Base-by-base conservation (phyloP, 1,140 invertebrate genomes). In the Drosophila guanche region DNA sequence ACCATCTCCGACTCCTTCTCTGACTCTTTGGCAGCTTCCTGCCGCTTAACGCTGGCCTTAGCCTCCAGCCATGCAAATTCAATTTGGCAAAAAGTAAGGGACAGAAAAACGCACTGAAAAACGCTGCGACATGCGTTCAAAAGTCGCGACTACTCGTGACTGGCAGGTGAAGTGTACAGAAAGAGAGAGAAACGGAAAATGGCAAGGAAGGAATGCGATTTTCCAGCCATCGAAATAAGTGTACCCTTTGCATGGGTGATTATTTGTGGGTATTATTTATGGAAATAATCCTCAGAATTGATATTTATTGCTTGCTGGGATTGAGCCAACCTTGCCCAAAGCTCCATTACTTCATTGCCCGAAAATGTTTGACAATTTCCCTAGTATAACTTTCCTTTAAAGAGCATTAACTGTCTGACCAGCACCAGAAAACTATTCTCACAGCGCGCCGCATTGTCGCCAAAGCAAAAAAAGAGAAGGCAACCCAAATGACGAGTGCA, bases 1-100 rank as follows among this genome's bases (percentile, higher is more conserved):
- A 41, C 40, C 48, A 45, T n/a, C 50, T 41, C 37, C 25, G 51
- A 6, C 42, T 66, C 54, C 37, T 65, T 50, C 46, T 20, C 22
- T 55, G 53, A 37, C 56, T 48, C 46, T 16, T 41, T 51, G 53
- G 25, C 56, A 14, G 22, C 29, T 40, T 47, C 27, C 25, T 33
- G 63, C 27, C 59, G 67, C 68, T 75, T 72, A 63, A 63, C 72
- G 29, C 58, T 58, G 81, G 68, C 59, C 81, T 80, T 77, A 74
- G 81, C 81, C 68, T 66, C 67, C 55, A 70, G 81, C 68, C 65
- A 86, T 80, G 77, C 77, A 86, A 85, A 85, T 85, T 85, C 83
- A 85, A 85, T 85, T 85, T 86, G 73, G 73, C 45, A 57, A 65
- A 66, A 58, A 48, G 63, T 43, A 25, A 43, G 46, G 33, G 33